Evolutionary conservation across 2,888 invertebrate species (phyloP).

Genomic region (Netelia fuscicornis): DNA sequence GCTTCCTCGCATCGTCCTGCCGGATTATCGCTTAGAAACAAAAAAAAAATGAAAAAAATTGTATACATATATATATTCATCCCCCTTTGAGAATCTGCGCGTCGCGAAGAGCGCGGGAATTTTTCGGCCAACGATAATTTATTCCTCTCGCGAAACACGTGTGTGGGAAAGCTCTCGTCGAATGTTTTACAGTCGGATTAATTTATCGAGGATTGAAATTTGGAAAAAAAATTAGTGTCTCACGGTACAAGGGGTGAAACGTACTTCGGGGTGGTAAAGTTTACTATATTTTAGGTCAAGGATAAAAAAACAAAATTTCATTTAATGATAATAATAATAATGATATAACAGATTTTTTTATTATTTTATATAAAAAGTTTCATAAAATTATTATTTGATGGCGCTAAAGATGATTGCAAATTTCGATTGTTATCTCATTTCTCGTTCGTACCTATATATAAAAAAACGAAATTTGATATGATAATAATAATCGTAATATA

Average conservation of each 20-base stretch:
- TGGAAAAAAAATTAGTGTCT: too few relatives aligned
- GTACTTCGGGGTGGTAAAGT: too few relatives aligned
- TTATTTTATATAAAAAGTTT: too few relatives aligned
- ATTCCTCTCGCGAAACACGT: constrained; percentile 43
- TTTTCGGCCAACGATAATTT: constrained; percentile 46
- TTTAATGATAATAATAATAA: too few relatives aligned
- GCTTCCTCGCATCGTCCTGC: constrained; percentile 75
- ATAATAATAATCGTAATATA: neutral
- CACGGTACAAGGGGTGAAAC: too few relatives aligned
- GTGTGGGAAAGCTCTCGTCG: constrained; percentile 45
- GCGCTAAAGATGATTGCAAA: neutral
- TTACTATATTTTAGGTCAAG: too few relatives aligned
- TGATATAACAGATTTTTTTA: too few relatives aligned
- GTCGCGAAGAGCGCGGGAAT: constrained; percentile 52
- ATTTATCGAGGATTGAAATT: too few relatives aligned
- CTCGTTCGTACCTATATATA: neutral
- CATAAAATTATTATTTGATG: neutral
- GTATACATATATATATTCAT: constrained; percentile 7
- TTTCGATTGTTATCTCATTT: too few relatives aligned
- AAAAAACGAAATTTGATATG: neutral
- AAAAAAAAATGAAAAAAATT: constrained; percentile 37
- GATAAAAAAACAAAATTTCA: too few relatives aligned
- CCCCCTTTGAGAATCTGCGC: constrained; percentile 37
- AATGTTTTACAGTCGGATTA: too few relatives aligned
- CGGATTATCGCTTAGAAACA: constrained; percentile 77